Conservation (phyloP, 2,113 vertebrate species). For the Clarias macrocephalus region DNA sequence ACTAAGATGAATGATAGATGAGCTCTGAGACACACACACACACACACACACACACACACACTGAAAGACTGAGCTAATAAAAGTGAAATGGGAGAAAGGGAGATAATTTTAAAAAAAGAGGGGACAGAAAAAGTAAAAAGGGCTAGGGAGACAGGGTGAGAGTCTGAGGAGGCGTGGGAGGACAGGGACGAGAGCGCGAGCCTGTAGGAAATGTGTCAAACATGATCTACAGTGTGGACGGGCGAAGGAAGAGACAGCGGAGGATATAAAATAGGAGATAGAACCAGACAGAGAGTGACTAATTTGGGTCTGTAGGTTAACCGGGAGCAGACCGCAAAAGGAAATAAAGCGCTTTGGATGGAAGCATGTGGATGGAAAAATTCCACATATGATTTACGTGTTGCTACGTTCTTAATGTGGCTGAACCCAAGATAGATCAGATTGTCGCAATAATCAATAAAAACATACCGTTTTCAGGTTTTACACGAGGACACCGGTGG, state of each 20-base stretch:
- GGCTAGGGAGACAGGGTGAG: neutral
- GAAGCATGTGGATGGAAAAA: slow-evolving; percentile 20
- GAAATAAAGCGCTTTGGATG: neutral
- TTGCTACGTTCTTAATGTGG: neutral
- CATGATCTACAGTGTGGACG: neutral
- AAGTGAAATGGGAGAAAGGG: slow-evolving; percentile 13
- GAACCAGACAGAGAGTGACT: slow-evolving; percentile 28
- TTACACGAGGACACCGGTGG: neutral
- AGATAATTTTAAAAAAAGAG: neutral
- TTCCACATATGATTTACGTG: neutral
- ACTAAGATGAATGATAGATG: neutral
- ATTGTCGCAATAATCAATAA: neutral
- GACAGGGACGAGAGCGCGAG: neutral
- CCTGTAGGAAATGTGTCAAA: slow-evolving; percentile 28
- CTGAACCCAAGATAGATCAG: neutral
- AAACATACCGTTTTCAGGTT: neutral
- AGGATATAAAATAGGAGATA: neutral
- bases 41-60: slow-evolving; percentile 37
- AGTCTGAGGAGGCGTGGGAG: slow-evolving; percentile 14
- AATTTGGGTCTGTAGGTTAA: slow-evolving; percentile 65
- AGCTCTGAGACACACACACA: neutral
- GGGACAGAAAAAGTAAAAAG: neutral
- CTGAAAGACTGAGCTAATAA: slow-evolving; percentile 68
- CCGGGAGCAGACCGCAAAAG: slow-evolving; percentile 49
- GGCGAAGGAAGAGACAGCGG: neutral